These are phyloP conservation scores for Furcifer pardalis DNA, from an alignment of 2,797 vertebrate genomes.

Conservation along the genomic window DNA sequence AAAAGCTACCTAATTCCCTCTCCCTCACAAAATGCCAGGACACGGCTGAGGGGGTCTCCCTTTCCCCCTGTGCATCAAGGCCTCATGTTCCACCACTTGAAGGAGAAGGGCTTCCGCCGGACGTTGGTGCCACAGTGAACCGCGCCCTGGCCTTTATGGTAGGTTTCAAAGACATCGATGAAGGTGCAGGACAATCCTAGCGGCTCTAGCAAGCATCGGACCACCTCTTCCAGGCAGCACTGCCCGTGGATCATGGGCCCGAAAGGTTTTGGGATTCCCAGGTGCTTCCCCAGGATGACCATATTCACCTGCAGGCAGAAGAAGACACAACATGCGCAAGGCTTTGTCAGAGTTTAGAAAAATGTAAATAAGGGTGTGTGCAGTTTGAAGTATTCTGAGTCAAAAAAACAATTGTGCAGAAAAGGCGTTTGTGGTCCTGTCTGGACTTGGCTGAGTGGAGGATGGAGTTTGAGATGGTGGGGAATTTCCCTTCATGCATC, in stretches of 20 bases:
- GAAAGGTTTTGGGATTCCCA: constrained; percentile 92
- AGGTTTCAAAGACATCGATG: constrained; percentile 83
- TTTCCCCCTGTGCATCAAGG: constrained; percentile 71
- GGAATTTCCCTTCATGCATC: no score
- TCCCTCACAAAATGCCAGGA: no score
- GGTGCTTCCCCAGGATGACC: constrained; percentile 85
- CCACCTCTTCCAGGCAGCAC: constrained; percentile 83
- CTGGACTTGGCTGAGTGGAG: neutral
- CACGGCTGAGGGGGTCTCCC: no score
- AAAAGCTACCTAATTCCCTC: neutral
- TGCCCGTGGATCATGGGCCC: constrained; percentile 82
- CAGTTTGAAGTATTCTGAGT: no score
- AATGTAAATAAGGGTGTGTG: no score
- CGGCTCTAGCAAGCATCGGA: constrained; percentile 78
- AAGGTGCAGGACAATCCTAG: constrained; percentile 86
- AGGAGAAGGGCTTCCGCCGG: constrained; percentile 79
- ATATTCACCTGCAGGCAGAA: constrained; percentile 86
- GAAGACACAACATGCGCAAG: neutral
- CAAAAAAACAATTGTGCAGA: no score
- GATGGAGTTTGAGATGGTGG: neutral
- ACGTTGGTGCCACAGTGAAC: constrained; percentile 91
- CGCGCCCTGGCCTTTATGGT: constrained; percentile 81
- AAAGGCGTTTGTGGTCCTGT: no score
- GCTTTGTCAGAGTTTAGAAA: no score
- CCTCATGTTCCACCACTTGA: constrained; percentile 89